Evolutionary conservation across 2,797 vertebrate species (phyloP).

Genomic region (Tapera naevia): DNA sequence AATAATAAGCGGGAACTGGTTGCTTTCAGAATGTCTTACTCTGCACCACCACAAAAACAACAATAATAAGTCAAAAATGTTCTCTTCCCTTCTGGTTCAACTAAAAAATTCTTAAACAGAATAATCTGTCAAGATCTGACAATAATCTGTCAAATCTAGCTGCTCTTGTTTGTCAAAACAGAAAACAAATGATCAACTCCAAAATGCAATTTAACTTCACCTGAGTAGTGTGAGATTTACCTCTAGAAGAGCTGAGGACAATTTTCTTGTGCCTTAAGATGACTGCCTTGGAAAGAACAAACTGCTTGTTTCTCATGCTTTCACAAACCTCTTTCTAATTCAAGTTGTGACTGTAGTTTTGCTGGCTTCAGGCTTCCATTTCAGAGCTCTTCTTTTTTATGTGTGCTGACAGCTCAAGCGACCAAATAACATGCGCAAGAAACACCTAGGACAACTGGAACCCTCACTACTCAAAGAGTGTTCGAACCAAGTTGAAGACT

Average conservation of each 20-base stretch:
- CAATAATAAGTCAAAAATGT: not conserved
- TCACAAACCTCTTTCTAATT: not conserved
- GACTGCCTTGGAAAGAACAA: not conserved
- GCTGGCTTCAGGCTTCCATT: not conserved
- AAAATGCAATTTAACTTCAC: slow-evolving; percentile 33
- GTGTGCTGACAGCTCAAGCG: not conserved
- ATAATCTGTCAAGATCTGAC: no score
- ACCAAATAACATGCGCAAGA: not conserved
- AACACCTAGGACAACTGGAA: not conserved
- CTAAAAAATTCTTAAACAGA: not conserved
- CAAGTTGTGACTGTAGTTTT: not conserved
- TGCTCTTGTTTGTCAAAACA: slow-evolving; percentile 5
- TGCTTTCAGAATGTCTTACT: not conserved
- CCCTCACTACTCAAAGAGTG: not conserved
- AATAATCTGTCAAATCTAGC: no score
- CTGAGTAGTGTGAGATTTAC: not conserved
- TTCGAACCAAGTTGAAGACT: not conserved
- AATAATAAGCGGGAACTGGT: not conserved
- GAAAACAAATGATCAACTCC: slow-evolving; percentile 15
- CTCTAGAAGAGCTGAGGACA: not conserved
- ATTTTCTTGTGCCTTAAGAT: not conserved
- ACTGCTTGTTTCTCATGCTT: not conserved
- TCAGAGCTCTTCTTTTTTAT: not conserved
- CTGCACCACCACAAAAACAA: not conserved
- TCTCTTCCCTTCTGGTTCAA: not conserved